phyloP scores from a whole-genome alignment of 2,113 vertebrate species.

The Coreoperca whiteheadi region DNA sequence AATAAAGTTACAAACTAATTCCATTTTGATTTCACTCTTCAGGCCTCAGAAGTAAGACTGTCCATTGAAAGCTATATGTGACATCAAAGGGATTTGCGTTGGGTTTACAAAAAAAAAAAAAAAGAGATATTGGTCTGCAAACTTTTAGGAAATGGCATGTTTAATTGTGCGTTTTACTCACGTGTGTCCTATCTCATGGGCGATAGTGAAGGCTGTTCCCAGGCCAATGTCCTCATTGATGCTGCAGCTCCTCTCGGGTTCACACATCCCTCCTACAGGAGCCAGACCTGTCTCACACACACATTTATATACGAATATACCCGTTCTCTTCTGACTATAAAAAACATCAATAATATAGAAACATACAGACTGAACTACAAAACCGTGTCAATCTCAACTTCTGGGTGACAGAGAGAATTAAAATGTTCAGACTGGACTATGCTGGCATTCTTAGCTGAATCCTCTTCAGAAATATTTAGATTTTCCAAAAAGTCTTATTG shows the following conservation, averaged over 20 bases:
- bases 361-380: neutral
- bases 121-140: neutral
- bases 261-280: conserved; percentile 97
- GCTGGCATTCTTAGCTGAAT: neutral
- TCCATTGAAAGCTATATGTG: neutral
- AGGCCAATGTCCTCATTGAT: conserved; percentile 99
- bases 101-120: neutral
- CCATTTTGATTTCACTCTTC: neutral
- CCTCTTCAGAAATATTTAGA: neutral
- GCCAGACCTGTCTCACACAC: conserved; percentile 88
- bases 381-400: neutral
- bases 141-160: neutral
- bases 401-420: neutral
- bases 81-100: neutral
- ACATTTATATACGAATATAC: neutral
- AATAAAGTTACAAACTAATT: neutral
- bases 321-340: neutral
- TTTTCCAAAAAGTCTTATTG: neutral
- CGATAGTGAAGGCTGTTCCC: conserved; percentile 98
- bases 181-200: conserved; percentile 99
- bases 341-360: neutral
- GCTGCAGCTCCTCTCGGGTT: conserved; percentile 96
- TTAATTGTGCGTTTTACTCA: conserved; percentile 78
- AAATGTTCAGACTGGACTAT: neutral
- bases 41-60: neutral